Base-by-base conservation (phyloP, 1,140 invertebrate species). In the Drosophila pectinifera region DNA sequence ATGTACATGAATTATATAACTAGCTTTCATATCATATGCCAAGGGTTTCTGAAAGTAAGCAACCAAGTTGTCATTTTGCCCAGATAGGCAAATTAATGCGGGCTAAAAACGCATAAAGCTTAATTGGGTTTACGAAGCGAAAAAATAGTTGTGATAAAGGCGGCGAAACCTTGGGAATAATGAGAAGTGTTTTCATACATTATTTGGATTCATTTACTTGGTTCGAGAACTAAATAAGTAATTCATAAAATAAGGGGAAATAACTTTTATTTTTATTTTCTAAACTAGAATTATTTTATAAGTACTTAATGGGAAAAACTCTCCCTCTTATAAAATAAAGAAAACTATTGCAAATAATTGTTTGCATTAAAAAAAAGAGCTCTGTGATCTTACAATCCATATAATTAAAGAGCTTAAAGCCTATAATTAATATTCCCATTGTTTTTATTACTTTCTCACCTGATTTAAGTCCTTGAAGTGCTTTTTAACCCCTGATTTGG, bases 1-100 rank as follows among this genome's bases (percentile, higher is more conserved):
- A 69, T 69, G 64, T 64, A 70, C 59, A 65, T 67, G 34, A 67
- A 75, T 75, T 53, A 75, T 53, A 65, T 53, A 53, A 38, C 24
- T 62, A 53, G 38, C 46, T 75, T 75, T 75, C 72, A 41, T 45
- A 59, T 51, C 46, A 61, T 34, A 36, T 48, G 65, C 46, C 38
- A 36, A 61, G 18, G 34, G 38, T 16, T 54, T 53, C 1, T 10
- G 54, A 54, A 20, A 67, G 24, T 41, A 43, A 55, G 46, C 31
- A 69, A 57, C 16, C 46, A 48, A 31, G 41, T 39, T 39, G n/a
- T 3, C 11, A 39, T 64, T 64, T 51, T 14, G 28, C 16, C 28
- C 43, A 64, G 65, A 70, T 70, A 70, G 24, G 46, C 31, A 46
- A 69, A 69, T 68, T 5, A 68, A 45, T 42, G 61, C 22, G 10